Evolutionary conservation across 2,113 vertebrate species (phyloP).

Genomic region (Suncus etruscus): DNA sequence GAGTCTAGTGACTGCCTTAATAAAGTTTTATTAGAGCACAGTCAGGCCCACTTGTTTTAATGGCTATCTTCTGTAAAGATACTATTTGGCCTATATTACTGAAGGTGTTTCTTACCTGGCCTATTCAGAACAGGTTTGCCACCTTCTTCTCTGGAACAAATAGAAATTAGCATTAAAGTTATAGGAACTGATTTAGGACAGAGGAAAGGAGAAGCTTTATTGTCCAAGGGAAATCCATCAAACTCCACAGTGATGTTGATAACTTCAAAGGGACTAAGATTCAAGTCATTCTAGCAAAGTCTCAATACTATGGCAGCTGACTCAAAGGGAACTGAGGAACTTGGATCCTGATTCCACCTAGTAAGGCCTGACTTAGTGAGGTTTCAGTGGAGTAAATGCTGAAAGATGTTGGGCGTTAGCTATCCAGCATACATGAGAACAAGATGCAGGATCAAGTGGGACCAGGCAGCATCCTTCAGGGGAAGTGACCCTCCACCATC

Average conservation of each 20-base stretch:
- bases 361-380: background rate
- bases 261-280: background rate
- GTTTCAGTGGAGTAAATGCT: background rate
- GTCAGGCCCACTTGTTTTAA: background rate
- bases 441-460: background rate
- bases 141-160: background rate
- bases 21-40: background rate
- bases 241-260: background rate
- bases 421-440: background rate
- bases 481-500: rapidly evolving
- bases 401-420: background rate
- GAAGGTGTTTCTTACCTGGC: background rate
- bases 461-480: rapidly evolving
- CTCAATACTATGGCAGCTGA: background rate
- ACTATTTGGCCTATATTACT: background rate
- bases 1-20: no score
- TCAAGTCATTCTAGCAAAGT: background rate
- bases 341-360: background rate
- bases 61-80: background rate
- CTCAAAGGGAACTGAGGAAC: background rate
- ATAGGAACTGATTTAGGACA: constrained; percentile 26
- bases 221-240: background rate
- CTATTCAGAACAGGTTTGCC: background rate
- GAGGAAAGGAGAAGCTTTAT: background rate
- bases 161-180: background rate